These are phyloP conservation scores for Lacanobia oleracea DNA, from an alignment of 2,888 invertebrate genomes.

Conservation along the genomic window DNA sequence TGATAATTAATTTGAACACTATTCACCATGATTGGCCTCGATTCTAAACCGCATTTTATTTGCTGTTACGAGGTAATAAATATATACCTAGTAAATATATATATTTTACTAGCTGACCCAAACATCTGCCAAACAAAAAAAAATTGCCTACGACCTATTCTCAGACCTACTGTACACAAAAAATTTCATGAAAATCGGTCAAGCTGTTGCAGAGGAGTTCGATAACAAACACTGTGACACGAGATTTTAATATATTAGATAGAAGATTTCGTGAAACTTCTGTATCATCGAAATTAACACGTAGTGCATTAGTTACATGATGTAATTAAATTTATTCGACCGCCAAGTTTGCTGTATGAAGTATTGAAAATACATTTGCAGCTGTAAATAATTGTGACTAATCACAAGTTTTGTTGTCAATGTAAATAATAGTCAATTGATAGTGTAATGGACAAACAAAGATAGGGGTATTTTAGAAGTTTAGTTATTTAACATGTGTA, in stretches of 20 bases:
- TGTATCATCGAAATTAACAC: slow-evolving; percentile 34
- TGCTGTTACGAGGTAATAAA: neutral
- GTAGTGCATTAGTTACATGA: slow-evolving; percentile 11
- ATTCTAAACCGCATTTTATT: slow-evolving; percentile 20
- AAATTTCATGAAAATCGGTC: too few species aligned
- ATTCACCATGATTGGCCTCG: slow-evolving; percentile 1
- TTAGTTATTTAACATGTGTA: slow-evolving; percentile 71
- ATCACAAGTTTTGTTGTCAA: slow-evolving; percentile 72
- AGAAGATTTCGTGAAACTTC: neutral
- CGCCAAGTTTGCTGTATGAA: slow-evolving; percentile 34
- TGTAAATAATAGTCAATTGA: slow-evolving; percentile 86
- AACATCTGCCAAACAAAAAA: too few species aligned
- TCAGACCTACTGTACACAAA: too few species aligned
- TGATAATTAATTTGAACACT: neutral
- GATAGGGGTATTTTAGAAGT: slow-evolving; percentile 74
- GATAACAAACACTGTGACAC: too few species aligned
- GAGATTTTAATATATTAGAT: too few species aligned
- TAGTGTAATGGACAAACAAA: slow-evolving; percentile 79
- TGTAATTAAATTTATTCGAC: slow-evolving; percentile 12
- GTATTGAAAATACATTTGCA: slow-evolving; percentile 60
- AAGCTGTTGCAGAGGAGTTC: too few species aligned
- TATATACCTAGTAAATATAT: slow-evolving; percentile 1
- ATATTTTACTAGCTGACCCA: neutral
- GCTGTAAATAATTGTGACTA: slow-evolving; percentile 75
- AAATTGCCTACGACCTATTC: too few species aligned